These are phyloP conservation scores for Nymphalis polychloros DNA, from an alignment of 2,888 invertebrate species.

Conservation along the genomic window DNA sequence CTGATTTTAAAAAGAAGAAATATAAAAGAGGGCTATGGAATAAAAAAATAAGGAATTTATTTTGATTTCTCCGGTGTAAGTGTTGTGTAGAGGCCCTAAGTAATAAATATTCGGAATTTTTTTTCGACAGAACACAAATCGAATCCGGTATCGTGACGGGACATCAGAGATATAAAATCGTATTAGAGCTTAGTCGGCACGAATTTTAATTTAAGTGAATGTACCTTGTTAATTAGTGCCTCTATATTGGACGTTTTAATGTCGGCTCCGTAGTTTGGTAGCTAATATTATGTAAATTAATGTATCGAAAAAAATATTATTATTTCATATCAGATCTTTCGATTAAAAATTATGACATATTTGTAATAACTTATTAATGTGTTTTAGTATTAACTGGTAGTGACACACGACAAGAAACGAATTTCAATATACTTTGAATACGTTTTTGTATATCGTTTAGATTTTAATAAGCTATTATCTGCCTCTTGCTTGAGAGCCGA, in stretches of 20 bases:
- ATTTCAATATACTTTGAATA: not conserved
- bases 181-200: conserved; percentile 30
- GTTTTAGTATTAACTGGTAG: conserved; percentile 10
- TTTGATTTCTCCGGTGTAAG: not conserved
- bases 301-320: conserved; percentile 24
- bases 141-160: conserved; percentile 35
- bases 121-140: conserved; percentile 23
- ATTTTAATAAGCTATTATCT: too few relatives aligned
- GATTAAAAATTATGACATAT: conserved; percentile 22
- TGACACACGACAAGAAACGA: not conserved
- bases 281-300: conserved; percentile 30
- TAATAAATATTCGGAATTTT: conserved; percentile 39
- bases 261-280: conserved; percentile 30
- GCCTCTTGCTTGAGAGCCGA: too few relatives aligned
- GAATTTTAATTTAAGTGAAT: conserved; percentile 32
- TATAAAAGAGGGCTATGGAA: too few relatives aligned
- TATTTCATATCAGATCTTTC: conserved; percentile 22
- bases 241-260: conserved; percentile 24
- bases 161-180: conserved; percentile 35
- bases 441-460: too few relatives aligned
- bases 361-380: conserved; percentile 13
- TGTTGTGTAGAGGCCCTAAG: conserved; percentile 18
- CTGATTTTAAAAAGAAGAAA: too few relatives aligned
- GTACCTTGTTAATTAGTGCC: conserved; percentile 36
- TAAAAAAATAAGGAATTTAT: too few relatives aligned